Evolutionary conservation across 1,140 invertebrate species (phyloP), one percentile per base, ranked within the genome.

Genomic region (Philaenus spumarius): DNA sequence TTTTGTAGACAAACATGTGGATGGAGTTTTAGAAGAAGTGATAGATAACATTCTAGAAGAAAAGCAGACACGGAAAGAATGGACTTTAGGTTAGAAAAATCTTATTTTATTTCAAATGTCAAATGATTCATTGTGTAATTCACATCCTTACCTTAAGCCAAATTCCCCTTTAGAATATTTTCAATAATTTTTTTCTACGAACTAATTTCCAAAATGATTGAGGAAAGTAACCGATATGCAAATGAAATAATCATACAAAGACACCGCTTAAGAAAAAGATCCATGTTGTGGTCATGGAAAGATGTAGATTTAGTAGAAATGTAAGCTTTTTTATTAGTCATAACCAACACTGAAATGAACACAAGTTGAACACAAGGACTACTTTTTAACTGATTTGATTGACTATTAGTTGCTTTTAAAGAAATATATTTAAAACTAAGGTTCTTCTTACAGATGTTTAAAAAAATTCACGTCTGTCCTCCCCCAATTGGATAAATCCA

Each of bases 361-460:
- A n/a, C n/a, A n/a, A n/a, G n/a, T n/a, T n/a, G n/a, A n/a, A n/a
- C n/a, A n/a, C n/a, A n/a, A n/a, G n/a, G n/a, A n/a, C n/a, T n/a
- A n/a, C 34, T 22, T 58, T 58, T 42, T 58, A 45, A 14, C 30
- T 2, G 7, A 37, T 39, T 14, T 30, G 46, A 26, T 9, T 58
- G 45, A 58, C 22, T 17, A 58, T n/a, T 46, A 58, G 51, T 26
- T 30, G 2, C 51, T 58, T 58, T 58, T 58, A 19, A 58, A 35
- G 39, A 37, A 47, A 19, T 3, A 37, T 50, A 12, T 34, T 11
- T 19, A 54, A 39, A 20, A 17, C 53, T 3, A 50, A 23, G 14
- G 22, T 58, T 23, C 34, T 19, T 35, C 26, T n/a, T n/a, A n/a
- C 50, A 58, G 24, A n/a, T 48, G 51, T 54, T 54, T 54, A 39